These are phyloP conservation scores for Trimorus sp. DNA, from an alignment of 2,888 invertebrate species.

Conservation along the genomic window DNA sequence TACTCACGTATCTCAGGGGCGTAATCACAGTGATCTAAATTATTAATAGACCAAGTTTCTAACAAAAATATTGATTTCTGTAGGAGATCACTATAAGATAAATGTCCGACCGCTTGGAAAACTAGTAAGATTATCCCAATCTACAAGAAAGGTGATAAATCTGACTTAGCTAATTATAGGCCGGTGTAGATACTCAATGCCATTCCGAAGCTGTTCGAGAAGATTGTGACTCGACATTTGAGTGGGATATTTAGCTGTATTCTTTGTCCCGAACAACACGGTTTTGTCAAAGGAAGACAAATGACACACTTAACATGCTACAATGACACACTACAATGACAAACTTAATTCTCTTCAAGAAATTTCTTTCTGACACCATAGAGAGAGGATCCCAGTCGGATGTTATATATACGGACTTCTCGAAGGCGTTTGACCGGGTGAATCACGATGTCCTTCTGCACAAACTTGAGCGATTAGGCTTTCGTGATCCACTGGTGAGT, in stretches of 20 bases:
- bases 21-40: no score
- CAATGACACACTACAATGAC: no score
- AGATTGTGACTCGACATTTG: neutral
- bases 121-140: slow-evolving; percentile 12
- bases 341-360: slow-evolving; percentile 3
- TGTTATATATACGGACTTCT: slow-evolving; percentile 17
- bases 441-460: slow-evolving; percentile 1
- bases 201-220: slow-evolving; percentile 8
- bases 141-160: slow-evolving; percentile 16
- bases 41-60: no score
- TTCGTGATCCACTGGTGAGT: neutral
- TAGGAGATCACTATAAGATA: no score
- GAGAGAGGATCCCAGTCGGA: neutral
- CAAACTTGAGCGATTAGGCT: neutral
- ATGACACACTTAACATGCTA: no score
- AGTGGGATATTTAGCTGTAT: neutral
- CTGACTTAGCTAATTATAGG: slow-evolving; percentile 5
- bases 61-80: no score
- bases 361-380: neutral
- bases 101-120: slow-evolving; percentile 13
- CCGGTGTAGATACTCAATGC: slow-evolving; percentile 7
- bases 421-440: slow-evolving; percentile 23
- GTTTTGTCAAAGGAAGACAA: neutral
- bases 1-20: no score
- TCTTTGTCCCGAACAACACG: neutral